A percentile compares a stretch with the other conserved stretches of the same genome.
phyloP scores from a whole-genome alignment of 1,140 invertebrate species.

The Steinernema khuongi region DNA sequence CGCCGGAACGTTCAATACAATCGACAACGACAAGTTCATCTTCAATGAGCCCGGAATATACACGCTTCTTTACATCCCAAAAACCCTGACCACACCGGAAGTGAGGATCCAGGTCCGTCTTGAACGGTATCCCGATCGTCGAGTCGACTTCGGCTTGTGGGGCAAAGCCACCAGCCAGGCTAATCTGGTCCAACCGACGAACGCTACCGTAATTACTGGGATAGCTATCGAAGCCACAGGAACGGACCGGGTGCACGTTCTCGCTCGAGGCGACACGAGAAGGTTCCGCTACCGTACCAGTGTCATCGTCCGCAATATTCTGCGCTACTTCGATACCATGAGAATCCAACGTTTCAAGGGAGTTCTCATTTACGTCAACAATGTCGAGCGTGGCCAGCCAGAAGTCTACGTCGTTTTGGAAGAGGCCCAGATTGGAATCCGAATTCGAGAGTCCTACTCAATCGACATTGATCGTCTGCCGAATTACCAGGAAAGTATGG shows the following conservation, averaged over 20 bases:
- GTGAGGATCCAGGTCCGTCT: slow-evolving; percentile 56
- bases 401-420: slow-evolving; percentile 59
- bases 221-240: slow-evolving; percentile 56
- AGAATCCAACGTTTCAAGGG: slow-evolving; percentile 55
- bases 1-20: slow-evolving; percentile 54
- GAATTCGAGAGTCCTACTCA: slow-evolving; percentile 54
- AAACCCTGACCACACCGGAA: slow-evolving; percentile 52
- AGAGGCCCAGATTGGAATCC: slow-evolving; percentile 56
- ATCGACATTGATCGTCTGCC: slow-evolving; percentile 58
- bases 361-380: slow-evolving; percentile 58
- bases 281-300: slow-evolving; percentile 56
- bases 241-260: slow-evolving; percentile 55
- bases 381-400: slow-evolving; percentile 56
- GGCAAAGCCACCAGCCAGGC: slow-evolving; percentile 44
- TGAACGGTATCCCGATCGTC: slow-evolving; percentile 55
- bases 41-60: slow-evolving; percentile 59
- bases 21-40: slow-evolving; percentile 58
- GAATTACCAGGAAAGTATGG: slow-evolving; percentile 57
- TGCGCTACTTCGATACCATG: slow-evolving; percentile 58
- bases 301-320: slow-evolving; percentile 58
- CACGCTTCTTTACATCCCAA: slow-evolving; percentile 55
- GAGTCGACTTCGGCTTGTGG: slow-evolving; percentile 51
- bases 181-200: slow-evolving; percentile 56
- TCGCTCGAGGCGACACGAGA: slow-evolving; percentile 54
- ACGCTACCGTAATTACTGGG: slow-evolving; percentile 58